Evolutionary conservation across 2,113 vertebrate genomes (phyloP).

Genomic region (Pachypanchax playfairii): DNA sequence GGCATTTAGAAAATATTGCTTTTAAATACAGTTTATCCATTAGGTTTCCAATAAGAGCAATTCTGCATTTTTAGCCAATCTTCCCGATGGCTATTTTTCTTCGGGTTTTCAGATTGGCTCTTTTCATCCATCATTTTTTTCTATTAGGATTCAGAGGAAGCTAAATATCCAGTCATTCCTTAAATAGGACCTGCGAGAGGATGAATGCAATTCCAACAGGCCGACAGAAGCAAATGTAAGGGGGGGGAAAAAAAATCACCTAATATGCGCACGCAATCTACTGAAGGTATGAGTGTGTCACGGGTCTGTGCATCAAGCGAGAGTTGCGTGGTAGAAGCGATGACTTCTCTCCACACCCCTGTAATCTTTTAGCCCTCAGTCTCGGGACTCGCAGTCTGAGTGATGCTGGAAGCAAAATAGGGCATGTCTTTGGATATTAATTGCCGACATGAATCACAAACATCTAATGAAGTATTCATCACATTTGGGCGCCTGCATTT

Average conservation of each 20-base stretch:
- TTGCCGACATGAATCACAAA: constrained; percentile 20
- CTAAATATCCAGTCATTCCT: constrained; percentile 52
- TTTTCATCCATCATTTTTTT: constrained; percentile 57
- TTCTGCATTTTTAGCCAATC: constrained; percentile 33
- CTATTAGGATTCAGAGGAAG: constrained; percentile 51
- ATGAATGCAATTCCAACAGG: constrained; percentile 56
- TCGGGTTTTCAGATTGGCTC: constrained; percentile 45
- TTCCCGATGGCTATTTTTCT: constrained; percentile 43
- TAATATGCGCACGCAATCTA: constrained; percentile 50
- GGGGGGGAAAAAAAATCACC: constrained; percentile 28
- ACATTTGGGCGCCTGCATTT: constrained; percentile 16
- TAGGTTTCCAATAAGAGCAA: constrained; percentile 25
- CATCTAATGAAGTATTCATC: constrained; percentile 28
- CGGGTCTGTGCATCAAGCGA: constrained; percentile 34
- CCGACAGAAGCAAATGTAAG: constrained; percentile 42
- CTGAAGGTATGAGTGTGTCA: constrained; percentile 38
- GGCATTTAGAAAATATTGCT: constrained; percentile 23
- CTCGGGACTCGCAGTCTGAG: constrained; percentile 11
- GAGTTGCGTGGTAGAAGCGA: constrained; percentile 35
- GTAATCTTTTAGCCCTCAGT: constrained; percentile 31
- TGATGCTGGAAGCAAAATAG: constrained; percentile 34
- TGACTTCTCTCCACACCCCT: constrained; percentile 40
- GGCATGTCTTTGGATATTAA: constrained; percentile 16
- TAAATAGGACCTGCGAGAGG: constrained; percentile 59
- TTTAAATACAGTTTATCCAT: constrained; percentile 25